These are phyloP conservation scores for Tachysurus vachellii DNA, from an alignment of 2,113 vertebrate species.

Conservation along the genomic window DNA sequence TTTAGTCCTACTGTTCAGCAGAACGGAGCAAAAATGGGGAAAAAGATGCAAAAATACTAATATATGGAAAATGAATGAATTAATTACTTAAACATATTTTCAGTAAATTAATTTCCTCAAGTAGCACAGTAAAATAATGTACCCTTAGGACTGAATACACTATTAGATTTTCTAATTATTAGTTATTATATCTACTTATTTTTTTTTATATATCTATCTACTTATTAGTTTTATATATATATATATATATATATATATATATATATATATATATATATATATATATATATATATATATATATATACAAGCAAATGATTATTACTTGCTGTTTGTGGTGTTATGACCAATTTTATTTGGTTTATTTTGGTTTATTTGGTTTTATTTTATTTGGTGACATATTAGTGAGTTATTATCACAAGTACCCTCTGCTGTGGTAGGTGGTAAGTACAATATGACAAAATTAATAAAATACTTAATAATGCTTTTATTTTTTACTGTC, in stretches of 20 bases:
- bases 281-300: too few species aligned
- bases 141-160: neutral
- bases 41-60: neutral
- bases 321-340: neutral
- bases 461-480: slow-evolving; percentile 9
- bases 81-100: neutral
- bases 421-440: neutral
- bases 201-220: too few species aligned
- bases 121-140: neutral
- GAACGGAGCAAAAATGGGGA: neutral
- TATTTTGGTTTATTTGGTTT: too few species aligned
- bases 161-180: neutral
- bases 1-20: neutral
- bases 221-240: too few species aligned
- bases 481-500: neutral
- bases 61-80: neutral
- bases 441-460: neutral
- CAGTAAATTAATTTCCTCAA: neutral
- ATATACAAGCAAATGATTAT: neutral
- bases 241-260: too few species aligned
- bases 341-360: neutral
- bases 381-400: neutral
- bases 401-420: neutral
- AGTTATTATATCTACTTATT: too few species aligned
- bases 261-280: too few species aligned